phyloP scores from a whole-genome alignment of 2,113 vertebrate genomes.

The Menura novaehollandiae region DNA sequence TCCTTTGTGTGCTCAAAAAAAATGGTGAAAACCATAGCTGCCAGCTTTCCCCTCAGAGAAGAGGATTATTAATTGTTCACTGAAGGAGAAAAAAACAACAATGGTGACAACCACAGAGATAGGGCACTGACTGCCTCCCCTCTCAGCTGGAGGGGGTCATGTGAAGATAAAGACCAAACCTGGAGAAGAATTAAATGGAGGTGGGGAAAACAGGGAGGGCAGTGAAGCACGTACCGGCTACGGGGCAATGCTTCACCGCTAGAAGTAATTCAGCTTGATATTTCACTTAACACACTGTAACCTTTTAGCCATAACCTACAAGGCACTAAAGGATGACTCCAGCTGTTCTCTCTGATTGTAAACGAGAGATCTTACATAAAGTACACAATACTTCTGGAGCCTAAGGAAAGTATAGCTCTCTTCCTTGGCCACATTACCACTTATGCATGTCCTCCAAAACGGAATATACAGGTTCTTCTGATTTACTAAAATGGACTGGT shows the following conservation, averaged over 20 bases:
- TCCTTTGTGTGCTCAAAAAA: neutral
- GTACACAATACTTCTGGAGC: neutral
- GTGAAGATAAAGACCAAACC: slow-evolving; percentile 52
- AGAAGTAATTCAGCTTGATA: slow-evolving; percentile 23
- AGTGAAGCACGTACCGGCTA: neutral
- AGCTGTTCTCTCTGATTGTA: neutral
- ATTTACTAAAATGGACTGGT: neutral
- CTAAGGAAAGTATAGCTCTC: neutral
- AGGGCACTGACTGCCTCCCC: slow-evolving; percentile 45
- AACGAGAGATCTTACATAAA: neutral
- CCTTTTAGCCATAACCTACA: neutral
- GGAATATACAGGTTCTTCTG: neutral
- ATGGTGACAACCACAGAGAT: slow-evolving; percentile 43
- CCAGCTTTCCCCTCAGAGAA: slow-evolving; percentile 3
- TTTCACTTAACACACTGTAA: neutral
- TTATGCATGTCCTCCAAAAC: neutral
- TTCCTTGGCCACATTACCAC: neutral
- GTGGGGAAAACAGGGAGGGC: neutral
- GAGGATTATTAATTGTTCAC: slow-evolving; percentile 25
- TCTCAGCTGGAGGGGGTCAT: slow-evolving; percentile 45
- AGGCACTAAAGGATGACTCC: neutral
- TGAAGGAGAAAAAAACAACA: slow-evolving; percentile 53
- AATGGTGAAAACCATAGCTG: slow-evolving; percentile 8
- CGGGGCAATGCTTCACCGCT: neutral
- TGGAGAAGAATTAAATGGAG: slow-evolving; percentile 46